phyloP scores from a whole-genome alignment of 2,888 invertebrate genomes.

The Parnassius mnemosyne region DNA sequence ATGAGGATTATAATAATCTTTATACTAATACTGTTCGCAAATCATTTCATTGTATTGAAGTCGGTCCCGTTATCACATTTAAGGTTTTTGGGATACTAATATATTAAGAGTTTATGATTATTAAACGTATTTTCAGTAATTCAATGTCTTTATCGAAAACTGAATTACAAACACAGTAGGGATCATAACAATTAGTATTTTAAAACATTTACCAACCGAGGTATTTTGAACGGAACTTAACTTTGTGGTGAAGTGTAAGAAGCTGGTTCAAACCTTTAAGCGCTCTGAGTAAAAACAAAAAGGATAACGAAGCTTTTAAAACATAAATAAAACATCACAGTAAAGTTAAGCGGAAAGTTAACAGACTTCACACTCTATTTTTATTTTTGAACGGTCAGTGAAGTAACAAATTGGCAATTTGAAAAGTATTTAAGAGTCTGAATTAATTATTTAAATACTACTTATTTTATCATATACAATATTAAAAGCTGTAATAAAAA shows the following conservation, averaged over 20 bases:
- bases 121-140: too few relatives aligned
- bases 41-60: too few relatives aligned
- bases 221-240: constrained; percentile 24
- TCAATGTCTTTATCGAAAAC: not conserved
- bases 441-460: too few relatives aligned
- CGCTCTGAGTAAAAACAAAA: constrained; percentile 62
- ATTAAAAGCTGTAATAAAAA: too few relatives aligned
- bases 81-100: too few relatives aligned
- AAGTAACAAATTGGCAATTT: constrained; percentile 10
- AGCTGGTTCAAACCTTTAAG: constrained; percentile 71
- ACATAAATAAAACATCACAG: constrained; percentile 75
- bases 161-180: constrained; percentile 28
- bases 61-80: too few relatives aligned
- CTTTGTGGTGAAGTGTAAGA: constrained; percentile 62
- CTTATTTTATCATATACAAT: too few relatives aligned
- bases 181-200: constrained; percentile 2
- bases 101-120: too few relatives aligned
- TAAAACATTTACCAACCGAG: constrained; percentile 19
- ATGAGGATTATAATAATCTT: too few relatives aligned
- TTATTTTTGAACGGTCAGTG: constrained; percentile 62
- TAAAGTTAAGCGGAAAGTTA: constrained; percentile 76
- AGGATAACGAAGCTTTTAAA: constrained; percentile 66
- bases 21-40: too few relatives aligned
- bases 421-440: too few relatives aligned
- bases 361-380: constrained; percentile 55